These are phyloP conservation scores for Brachionus rubens DNA, from an alignment of 1,140 invertebrate species.

Conservation along the genomic window DNA sequence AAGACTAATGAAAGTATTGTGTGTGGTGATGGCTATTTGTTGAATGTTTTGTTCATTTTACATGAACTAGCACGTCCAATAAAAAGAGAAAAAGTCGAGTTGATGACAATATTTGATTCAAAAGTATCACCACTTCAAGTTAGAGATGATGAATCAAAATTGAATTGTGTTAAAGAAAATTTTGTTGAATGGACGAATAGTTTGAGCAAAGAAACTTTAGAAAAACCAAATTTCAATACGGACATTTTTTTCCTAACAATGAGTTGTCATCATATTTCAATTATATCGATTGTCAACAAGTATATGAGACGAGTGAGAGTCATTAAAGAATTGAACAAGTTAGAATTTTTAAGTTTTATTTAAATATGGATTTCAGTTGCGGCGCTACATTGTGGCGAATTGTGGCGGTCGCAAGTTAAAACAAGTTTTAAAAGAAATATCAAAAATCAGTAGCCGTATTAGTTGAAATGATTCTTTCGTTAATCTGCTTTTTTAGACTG, in stretches of 20 bases:
- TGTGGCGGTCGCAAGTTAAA: too few relatives aligned
- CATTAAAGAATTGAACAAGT: slow-evolving; percentile 74
- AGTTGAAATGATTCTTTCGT: too few relatives aligned
- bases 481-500: too few relatives aligned
- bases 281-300: slow-evolving; percentile 80
- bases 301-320: slow-evolving; percentile 77
- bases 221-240: slow-evolving; percentile 82
- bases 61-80: slow-evolving; percentile 80
- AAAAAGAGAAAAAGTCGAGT: slow-evolving; percentile 61
- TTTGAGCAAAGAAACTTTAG: slow-evolving; percentile 60
- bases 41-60: slow-evolving; percentile 83
- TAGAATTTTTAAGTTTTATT: slow-evolving; percentile 68
- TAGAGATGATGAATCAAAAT: slow-evolving; percentile 33
- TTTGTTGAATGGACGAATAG: neutral
- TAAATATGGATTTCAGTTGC: slow-evolving; percentile 82
- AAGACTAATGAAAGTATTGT: slow-evolving; percentile 74
- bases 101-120: slow-evolving; percentile 6
- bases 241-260: slow-evolving; percentile 94
- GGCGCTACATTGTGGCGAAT: too few relatives aligned
- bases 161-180: slow-evolving; percentile 25
- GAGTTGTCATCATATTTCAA: slow-evolving; percentile 83
- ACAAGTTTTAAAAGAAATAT: too few relatives aligned
- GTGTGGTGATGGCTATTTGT: slow-evolving; percentile 86
- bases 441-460: too few relatives aligned
- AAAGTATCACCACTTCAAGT: neutral